Conservation (phyloP, 2,113 vertebrate species). For the Ceyx melanurus region DNA sequence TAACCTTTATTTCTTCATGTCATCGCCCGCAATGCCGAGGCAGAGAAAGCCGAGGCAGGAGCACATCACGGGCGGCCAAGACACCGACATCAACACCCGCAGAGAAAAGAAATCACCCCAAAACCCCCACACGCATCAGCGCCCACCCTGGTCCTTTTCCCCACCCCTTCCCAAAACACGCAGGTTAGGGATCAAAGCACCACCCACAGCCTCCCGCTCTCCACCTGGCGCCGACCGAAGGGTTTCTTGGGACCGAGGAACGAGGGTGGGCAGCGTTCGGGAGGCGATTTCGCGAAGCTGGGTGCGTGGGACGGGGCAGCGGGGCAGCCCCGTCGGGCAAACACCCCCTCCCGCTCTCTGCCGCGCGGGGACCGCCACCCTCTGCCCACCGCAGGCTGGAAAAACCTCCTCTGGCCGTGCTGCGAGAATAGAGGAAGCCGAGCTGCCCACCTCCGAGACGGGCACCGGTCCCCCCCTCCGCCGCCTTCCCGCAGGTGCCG, state of each 20-base stretch:
- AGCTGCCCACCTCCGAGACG: background rate
- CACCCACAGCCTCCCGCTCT: background rate
- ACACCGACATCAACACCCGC: background rate
- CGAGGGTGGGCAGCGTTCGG: rapidly evolving
- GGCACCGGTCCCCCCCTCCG: background rate
- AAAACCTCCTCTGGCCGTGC: rapidly evolving
- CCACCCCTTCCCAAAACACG: background rate
- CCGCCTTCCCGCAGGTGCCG: background rate
- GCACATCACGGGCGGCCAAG: rapidly evolving
- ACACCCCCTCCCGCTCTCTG: background rate
- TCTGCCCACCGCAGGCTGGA: background rate
- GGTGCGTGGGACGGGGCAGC: rapidly evolving
- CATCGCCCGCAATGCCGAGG: background rate
- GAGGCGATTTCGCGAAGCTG: rapidly evolving
- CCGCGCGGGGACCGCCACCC: background rate
- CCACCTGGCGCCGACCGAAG: background rate
- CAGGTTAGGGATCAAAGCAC: rapidly evolving
- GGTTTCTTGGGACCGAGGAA: background rate
- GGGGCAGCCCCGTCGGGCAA: background rate
- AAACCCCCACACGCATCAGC: rapidly evolving
- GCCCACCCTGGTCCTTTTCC: background rate
- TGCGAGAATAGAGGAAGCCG: background rate
- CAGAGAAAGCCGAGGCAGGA: background rate
- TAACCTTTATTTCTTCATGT: background rate
- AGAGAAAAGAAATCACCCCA: background rate